Base-by-base conservation (phyloP, 2,113 vertebrate genomes). In the Riparia riparia region DNA sequence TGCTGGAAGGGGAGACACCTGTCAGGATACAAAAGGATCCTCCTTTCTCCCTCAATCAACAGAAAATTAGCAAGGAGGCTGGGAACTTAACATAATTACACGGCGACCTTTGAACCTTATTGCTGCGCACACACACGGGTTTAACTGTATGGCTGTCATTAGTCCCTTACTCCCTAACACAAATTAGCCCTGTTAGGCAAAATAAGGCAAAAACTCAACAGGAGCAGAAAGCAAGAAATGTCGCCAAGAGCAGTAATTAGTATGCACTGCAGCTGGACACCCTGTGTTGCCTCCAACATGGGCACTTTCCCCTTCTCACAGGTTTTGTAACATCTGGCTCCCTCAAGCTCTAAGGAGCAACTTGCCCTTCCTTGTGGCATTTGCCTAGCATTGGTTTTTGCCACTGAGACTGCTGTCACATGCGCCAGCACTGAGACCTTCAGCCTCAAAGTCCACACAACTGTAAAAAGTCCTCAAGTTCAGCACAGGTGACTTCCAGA, bases 41-140 rank as follows among this genome's bases (percentile, higher is more conserved):
- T 73, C 41, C 4, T 73, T 83, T 78, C 32, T 42, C n/a, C 28
- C 14, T 63, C 49, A 60, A 56, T n/a, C 78, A 87, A 51, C 39
- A 87, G 44, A 84, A 89, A 81, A 85, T 47, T 79, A 89, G 32
- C 32, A 57, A 76, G 32, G n/a, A 91, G 39, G 18, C 44, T 84
- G 31, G 16, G 66, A 91, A 80, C 9, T 22, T 60, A 51, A 79
- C 8, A 3, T 63, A 74, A 83, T 45, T 93, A 66, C 56, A 70
- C 19, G 57, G 17, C 3, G 3, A 82, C 45, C 45, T 92, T 77
- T 85, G 50, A 92, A 74, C 60, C 14, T 85, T 69, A 61, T 61
- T 80, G 77, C 42, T 45, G 37, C 57, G 39, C 19, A 39, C 14
- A 89, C 25, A 51, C 44, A 47, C 7, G 15, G 18, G 25, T 83